These are phyloP conservation scores for Fopius arisanus DNA, from an alignment of 1,140 invertebrate species.

Conservation along the genomic window DNA sequence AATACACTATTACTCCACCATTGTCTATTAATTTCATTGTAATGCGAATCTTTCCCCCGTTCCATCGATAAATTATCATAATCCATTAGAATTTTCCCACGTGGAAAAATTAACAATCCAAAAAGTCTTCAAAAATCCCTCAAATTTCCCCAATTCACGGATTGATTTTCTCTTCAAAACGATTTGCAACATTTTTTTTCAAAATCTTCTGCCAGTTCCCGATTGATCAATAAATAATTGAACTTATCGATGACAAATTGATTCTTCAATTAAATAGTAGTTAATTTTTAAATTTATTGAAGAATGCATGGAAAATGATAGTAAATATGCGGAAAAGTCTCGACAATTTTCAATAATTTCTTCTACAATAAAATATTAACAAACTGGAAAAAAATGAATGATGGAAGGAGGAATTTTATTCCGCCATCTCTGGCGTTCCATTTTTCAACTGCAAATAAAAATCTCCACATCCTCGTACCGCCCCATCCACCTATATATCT, in stretches of 20 bases:
- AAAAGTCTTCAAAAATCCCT: neutral
- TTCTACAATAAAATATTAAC: neutral
- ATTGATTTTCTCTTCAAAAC: too few species aligned
- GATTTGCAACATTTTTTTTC: too few species aligned
- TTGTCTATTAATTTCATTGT: neutral
- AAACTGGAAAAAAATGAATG: neutral
- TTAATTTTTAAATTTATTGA: too few species aligned
- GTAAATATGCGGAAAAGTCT: too few species aligned
- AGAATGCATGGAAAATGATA: too few species aligned
- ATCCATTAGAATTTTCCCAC: neutral
- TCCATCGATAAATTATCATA: neutral
- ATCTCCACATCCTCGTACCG: neutral
- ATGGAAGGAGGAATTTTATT: neutral
- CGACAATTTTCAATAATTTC: too few species aligned
- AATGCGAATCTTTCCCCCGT: neutral
- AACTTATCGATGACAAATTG: too few species aligned
- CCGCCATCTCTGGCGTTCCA: neutral
- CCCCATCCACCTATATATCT: neutral
- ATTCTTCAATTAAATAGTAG: too few species aligned
- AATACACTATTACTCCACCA: slow-evolving; percentile 31
- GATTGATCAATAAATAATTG: too few species aligned
- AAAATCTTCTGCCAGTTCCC: too few species aligned
- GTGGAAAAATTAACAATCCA: neutral
- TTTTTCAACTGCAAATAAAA: slow-evolving; percentile 13
- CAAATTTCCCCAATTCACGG: too few species aligned